Base-by-base conservation (phyloP, 2,888 invertebrate species). In the Polydesmus complanatus region DNA sequence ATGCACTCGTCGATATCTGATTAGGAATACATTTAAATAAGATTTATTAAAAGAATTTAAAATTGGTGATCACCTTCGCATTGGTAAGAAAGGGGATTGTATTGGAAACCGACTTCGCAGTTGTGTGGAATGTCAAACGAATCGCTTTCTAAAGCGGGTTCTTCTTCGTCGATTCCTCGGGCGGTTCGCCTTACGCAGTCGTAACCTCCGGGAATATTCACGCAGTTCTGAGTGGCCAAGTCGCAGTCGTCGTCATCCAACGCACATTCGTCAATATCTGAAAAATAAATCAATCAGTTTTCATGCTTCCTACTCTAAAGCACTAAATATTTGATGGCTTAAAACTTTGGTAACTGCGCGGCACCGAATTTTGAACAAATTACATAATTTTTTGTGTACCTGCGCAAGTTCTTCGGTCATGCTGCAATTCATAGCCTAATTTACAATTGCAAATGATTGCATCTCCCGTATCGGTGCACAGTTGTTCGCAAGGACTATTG, bases 121-220 rank as follows among this genome's bases (percentile, higher is more conserved):
- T 21, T 3, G 11, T 5, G 11, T 21, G 23, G 22, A 51, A 11
- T n/a, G 19, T 22, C 51, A 8, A 21, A n/a, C 3, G 8, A 5
- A n/a, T 22, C 51, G 22, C 51, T n/a, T 5, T 19, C 19, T 8
- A 21, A n/a, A 5, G n/a, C n/a, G 3, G 8, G 22, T 19, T n/a
- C n/a, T 22, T 8, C 51, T 22, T 8, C 8, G 51, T 51, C 51
- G 8, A 22, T 14, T 14, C n/a, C 51, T 14, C n/a, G 11, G n/a
- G n/a, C 5, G 19, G 22, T 19, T 18, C 65, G 63, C 66, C 73
- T 72, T 18, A 70, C 79, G 69, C 88, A 89, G 1, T 80, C 76
- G 72, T 83, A 92, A 0, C 88, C 84, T 0, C 92, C 92, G 23
- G 83, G 78, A 0, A 84, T 85, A 71, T 93, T 93, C 19, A 84